Base-by-base conservation (phyloP, 2,888 invertebrate species). In the Teinopalpus imperialis region DNA sequence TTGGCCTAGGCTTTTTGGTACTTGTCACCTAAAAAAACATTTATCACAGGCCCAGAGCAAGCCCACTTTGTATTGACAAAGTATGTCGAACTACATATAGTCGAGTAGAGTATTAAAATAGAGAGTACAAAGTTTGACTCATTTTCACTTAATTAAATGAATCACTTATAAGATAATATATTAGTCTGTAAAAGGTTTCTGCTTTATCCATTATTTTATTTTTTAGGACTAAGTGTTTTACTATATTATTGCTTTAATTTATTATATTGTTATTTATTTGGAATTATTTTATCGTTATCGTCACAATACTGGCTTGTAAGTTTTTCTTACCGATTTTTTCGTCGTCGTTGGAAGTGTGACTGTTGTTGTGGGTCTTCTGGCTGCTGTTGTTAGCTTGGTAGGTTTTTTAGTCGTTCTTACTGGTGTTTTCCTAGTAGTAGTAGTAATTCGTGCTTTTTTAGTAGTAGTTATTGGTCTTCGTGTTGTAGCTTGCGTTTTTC, bases 391-490 rank as follows among this genome's bases (percentile, higher is more conserved):
- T 51, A 75, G 34, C 27, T 66, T 81, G 20, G 74, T 73, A 2
- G 89, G 86, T 50, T 80, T 86, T 49, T 74, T 83, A 0, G 89
- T 88, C 6, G 89, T 85, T 51, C 70, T 76, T n/a, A 69, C 61
- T 0, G 73, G 63, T 1, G 90, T 88, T 43, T 68, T 82, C 32
- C 78, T 80, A 13, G 86, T 81, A 1, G 81, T 70, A 23, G 74
- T 72, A 0, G 73, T 52, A 27, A 77, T 78, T 0, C 79, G 42
- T 1, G 85, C 89, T 53, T 78, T 89, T 41, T 77, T 87, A 0
- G 86, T 89, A 9, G 86, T 86, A n/a, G 87, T 74, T 14, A 74
- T 57, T 1, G 90, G 87, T 57, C 76, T 80, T 41, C 76, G 80
- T 0, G 88, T 88, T 1, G 85, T 82, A 2, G 59, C 48, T 8